Base-by-base conservation (phyloP, 2,113 vertebrate genomes). In the Platysteira castanea region DNA sequence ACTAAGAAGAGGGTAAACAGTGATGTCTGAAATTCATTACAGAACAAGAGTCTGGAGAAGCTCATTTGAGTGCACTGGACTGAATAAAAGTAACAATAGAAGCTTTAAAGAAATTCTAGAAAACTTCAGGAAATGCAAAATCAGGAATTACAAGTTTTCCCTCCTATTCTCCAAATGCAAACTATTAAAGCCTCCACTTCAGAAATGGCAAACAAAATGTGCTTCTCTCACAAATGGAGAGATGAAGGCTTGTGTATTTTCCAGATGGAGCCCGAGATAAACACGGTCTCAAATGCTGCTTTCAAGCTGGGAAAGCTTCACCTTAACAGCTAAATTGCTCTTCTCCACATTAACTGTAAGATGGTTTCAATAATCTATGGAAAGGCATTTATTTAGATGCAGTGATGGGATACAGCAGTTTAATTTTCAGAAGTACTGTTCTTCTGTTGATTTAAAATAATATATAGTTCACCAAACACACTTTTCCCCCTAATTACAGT, bases 1-100 rank as follows among this genome's bases (percentile, higher is more conserved):
- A 97, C 98, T 98, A 98, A 98, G 98, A 96, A 98, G 93, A 97
- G 89, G 94, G 64, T 96, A 98, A 97, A 96, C 95, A 94, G 84
- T 49, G 79, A 95, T n/a, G 84, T 93, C 90, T 31, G 90, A 95
- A 95, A 96, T 85, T 74, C 52, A 95, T 81, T 96, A 90, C 4
- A 94, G 79, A 96, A 95, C 5, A 96, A 96, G 94, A 94, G 64
- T 83, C 81, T 79, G 65, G 88, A 91, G 88, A 89, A 96, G 91
- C 67, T 87, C 65, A 57, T 77, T 94, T 13, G 21, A 85, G 44
- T 8, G 13, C 16, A 31, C 53, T 37, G 26, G 37, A 50, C 70
- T 84, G 15, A 89, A 89, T 41, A 37, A 84, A 85, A 86, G 39
- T 33, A 77, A 59, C 46, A 78, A 37, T 1, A 49, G 28, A 83